A percentile compares a stretch with the other conserved stretches of the same genome.
These are phyloP conservation scores for Takifugu bimaculatus DNA, from an alignment of 2,113 vertebrate genomes.

Conservation along the genomic window DNA sequence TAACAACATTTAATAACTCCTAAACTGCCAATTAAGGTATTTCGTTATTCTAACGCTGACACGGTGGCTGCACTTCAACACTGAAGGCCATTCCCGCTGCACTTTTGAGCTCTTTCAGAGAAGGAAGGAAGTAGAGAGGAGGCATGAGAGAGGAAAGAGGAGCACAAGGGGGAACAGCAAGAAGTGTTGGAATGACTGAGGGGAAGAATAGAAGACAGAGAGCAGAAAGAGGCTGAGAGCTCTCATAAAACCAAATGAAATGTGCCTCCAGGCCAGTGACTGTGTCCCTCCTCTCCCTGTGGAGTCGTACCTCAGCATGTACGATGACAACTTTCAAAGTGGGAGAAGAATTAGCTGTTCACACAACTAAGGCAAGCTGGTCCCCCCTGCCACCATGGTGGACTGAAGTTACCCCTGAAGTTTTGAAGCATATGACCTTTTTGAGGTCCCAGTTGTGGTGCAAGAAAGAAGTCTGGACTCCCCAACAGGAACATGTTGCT, in stretches of 20 bases:
- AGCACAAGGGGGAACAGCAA: too few species aligned
- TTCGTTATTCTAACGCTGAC: conserved; percentile 36
- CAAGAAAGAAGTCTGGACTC: too few species aligned
- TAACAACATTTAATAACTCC: conserved; percentile 31
- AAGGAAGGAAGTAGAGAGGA: not conserved
- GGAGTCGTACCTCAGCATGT: conserved; percentile 57
- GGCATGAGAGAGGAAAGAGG: not conserved
- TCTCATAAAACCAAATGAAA: conserved; percentile 33
- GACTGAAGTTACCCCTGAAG: too few species aligned
- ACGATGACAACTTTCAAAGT: conserved; percentile 55
- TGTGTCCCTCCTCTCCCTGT: conserved; percentile 33
- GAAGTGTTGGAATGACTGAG: not conserved
- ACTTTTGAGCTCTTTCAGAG: conserved; percentile 10
- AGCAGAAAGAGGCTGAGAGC: not conserved
- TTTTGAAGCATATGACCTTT: too few species aligned
- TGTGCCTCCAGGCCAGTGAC: conserved; percentile 45
- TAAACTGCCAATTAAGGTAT: conserved; percentile 33
- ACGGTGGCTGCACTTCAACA: conserved; percentile 15
- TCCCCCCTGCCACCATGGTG: conserved; percentile 16
- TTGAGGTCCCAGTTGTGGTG: too few species aligned
- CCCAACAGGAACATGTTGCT: too few species aligned
- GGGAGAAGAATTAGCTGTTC: conserved; percentile 58
- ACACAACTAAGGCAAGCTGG: conserved; percentile 63
- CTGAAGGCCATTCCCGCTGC: conserved; percentile 41
- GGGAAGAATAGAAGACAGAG: not conserved